Evolutionary conservation across 2,888 invertebrate species (phyloP), one percentile per base, ranked within the genome.

Genomic region (Trachelus iudaicus): DNA sequence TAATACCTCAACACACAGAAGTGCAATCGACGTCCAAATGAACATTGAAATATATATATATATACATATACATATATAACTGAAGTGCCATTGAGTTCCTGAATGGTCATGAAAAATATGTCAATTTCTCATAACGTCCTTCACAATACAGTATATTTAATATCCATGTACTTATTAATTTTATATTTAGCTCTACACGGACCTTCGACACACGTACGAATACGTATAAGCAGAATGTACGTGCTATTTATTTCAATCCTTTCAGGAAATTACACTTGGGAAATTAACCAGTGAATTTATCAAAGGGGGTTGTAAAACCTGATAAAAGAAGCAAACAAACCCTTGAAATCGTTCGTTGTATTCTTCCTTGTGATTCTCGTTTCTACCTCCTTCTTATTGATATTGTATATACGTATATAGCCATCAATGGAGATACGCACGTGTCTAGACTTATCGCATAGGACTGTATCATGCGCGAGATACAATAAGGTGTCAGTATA

Each of bases 401-500:
- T 56, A 23, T 9, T 9, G 2, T 23, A 56, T 56, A 56, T 56
- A 23, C 9, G 9, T 23, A 23, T 23, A 2, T 23, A 56, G 23
- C 23, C 56, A 23, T 56, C 23, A 56, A 9, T 23, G 56, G 23
- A 15, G 6, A 56, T 56, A 56, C 23, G 56, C 56, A 23, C 9
- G 9, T 23, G 56, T 9, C 23, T 56, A 23, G 6, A 56, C 23
- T 23, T 56, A 23, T 56, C 9, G 56, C 56, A 23, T 23, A 56
- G 15, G 9, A 56, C 23, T 56, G 9, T 23, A 9, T 69, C 23
- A 77, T 74, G 34, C n/a, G 75, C 73, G 77, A 71, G 75, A 79
- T 69, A 77, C 81, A 80, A 80, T 79, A 80, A 82, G 81, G 78
- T 78, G 76, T 73, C 76, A 69, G 81, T 56, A 81, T 78, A 81